Percentiles rank a stretch among this genome's conserved stretches.
Evolutionary conservation across 2,113 vertebrate species (phyloP).

Genomic region (Labeo rohita): DNA sequence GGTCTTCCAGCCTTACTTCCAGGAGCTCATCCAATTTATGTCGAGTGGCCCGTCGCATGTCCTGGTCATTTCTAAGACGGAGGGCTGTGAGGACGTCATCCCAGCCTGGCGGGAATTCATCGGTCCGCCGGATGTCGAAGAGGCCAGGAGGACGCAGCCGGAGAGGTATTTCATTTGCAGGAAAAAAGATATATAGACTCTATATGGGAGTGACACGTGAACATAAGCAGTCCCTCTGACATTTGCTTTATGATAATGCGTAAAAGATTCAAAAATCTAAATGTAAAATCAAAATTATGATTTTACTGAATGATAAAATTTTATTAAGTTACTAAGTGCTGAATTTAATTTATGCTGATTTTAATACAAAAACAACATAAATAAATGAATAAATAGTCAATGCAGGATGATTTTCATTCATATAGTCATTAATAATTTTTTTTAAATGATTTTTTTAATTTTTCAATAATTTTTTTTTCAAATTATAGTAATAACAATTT

Average conservation of each 20-base stretch:
- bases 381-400: not conserved
- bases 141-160: conserved; percentile 80
- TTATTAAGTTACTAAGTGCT: not conserved
- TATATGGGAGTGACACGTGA: not conserved
- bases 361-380: too few relatives aligned
- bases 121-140: conserved; percentile 77
- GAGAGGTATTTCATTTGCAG: conserved; percentile 68
- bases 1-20: conserved; percentile 77
- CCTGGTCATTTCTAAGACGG: conserved; percentile 79
- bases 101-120: conserved; percentile 80
- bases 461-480: too few relatives aligned
- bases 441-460: too few relatives aligned
- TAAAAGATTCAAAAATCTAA: not conserved
- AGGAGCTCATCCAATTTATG: conserved; percentile 83
- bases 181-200: not conserved
- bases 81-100: conserved; percentile 71
- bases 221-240: not conserved
- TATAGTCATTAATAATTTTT: too few relatives aligned
- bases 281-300: too few relatives aligned
- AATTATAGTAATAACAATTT: too few relatives aligned
- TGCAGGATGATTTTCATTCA: not conserved
- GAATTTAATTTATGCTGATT: conserved; percentile 48
- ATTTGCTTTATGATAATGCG: not conserved
- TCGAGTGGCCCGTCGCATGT: conserved; percentile 82
- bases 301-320: not conserved